Conservation (phyloP, 2,888 invertebrate species). For the Nomada ruficornis region DNA sequence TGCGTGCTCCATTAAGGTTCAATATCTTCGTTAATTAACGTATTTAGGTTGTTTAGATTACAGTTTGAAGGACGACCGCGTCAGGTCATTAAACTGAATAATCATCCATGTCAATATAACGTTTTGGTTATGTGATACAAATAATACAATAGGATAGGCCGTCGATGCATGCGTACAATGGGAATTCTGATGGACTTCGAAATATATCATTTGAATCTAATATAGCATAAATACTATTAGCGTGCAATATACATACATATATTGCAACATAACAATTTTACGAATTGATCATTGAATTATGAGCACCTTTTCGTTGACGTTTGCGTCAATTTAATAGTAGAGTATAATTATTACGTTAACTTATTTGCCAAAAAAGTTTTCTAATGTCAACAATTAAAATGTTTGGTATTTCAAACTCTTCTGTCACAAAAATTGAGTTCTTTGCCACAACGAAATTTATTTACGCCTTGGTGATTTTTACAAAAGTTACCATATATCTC, state of each 20-base stretch:
- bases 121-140: slow-evolving; percentile 8
- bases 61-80: slow-evolving; percentile 61
- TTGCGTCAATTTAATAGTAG: no score
- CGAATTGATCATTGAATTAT: background rate
- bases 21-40: slow-evolving; percentile 18
- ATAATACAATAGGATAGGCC: slow-evolving; percentile 31
- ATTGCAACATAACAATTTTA: background rate
- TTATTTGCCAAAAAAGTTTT: no score
- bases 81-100: slow-evolving; percentile 78
- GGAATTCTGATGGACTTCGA: slow-evolving; percentile 50
- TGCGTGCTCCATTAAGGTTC: background rate
- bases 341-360: no score
- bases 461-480: no score
- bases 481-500: no score
- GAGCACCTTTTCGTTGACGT: background rate
- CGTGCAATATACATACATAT: background rate
- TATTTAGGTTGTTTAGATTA: slow-evolving; percentile 12
- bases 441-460: no score
- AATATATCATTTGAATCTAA: slow-evolving; percentile 37
- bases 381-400: no score
- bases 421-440: no score
- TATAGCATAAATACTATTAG: slow-evolving; percentile 6
- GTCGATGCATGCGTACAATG: slow-evolving; percentile 24
- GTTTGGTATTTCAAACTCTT: no score
- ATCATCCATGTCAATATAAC: slow-evolving; percentile 69